A percentile compares a stretch with the other conserved stretches of the same genome.
phyloP scores from a whole-genome alignment of 1,140 invertebrate genomes.

The Cephus cinctus region DNA sequence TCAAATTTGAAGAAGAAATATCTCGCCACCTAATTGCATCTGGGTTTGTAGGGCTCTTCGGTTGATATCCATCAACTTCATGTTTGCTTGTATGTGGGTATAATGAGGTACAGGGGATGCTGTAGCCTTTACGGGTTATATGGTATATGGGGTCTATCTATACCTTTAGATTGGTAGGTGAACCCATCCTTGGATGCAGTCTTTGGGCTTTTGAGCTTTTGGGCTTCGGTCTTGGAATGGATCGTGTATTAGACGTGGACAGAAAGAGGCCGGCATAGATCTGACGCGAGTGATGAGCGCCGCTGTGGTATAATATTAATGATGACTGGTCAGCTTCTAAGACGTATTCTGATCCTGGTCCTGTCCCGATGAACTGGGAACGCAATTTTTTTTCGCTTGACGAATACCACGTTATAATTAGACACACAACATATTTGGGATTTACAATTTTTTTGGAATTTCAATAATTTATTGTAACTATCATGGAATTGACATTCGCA shows the following conservation, averaged over 20 bases:
- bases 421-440: too few species aligned
- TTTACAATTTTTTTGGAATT: too few species aligned
- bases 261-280: slow-evolving; percentile 46
- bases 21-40: not conserved
- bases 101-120: slow-evolving; percentile 20
- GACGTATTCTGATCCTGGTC: too few species aligned
- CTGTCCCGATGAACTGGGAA: too few species aligned
- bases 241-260: slow-evolving; percentile 28
- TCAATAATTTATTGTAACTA: too few species aligned
- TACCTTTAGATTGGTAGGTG: slow-evolving; percentile 15
- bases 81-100: slow-evolving; percentile 23
- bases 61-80: slow-evolving; percentile 28
- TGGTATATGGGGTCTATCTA: slow-evolving; percentile 10
- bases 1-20: not conserved
- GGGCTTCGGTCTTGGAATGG: slow-evolving; percentile 24
- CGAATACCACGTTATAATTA: too few species aligned
- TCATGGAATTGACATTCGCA: too few species aligned
- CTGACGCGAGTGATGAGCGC: slow-evolving; percentile 38
- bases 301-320: slow-evolving; percentile 44
- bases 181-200: slow-evolving; percentile 3
- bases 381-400: too few species aligned
- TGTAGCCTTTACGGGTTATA: not conserved
- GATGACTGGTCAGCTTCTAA: too few species aligned
- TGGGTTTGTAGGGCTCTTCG: not conserved
- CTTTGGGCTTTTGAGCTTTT: slow-evolving; percentile 21